Percentiles rank a stretch among this genome's conserved stretches.
Evolutionary conservation across 2,888 invertebrate species (phyloP).

Genomic region (Gandaritis pyraliata): DNA sequence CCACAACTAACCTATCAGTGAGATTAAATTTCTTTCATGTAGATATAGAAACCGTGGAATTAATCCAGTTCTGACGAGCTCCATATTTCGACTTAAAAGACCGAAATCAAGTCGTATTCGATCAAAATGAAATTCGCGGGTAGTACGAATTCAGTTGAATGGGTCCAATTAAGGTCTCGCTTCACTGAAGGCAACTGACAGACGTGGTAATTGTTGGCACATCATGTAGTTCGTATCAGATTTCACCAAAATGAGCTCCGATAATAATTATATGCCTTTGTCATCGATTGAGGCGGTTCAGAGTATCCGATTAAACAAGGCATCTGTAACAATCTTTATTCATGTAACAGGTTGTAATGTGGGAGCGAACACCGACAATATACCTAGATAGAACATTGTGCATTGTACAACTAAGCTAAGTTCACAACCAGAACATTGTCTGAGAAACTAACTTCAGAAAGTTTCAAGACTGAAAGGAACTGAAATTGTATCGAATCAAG

Average conservation of each 20-base stretch:
- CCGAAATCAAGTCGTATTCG: slow-evolving; percentile 24
- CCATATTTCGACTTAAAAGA: slow-evolving; percentile 14
- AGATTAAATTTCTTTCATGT: neutral
- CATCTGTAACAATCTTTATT: neutral
- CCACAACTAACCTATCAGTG: neutral
- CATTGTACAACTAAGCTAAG: slow-evolving; percentile 13
- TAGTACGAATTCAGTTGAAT: slow-evolving; percentile 31
- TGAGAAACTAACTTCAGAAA: slow-evolving; percentile 23
- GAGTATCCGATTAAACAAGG: slow-evolving; percentile 9
- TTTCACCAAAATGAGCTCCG: slow-evolving; percentile 20
- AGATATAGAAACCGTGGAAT: neutral
- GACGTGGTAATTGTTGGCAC: slow-evolving; percentile 36
- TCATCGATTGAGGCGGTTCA: slow-evolving; percentile 18
- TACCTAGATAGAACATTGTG: slow-evolving; percentile 8
- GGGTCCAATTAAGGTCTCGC: slow-evolving; percentile 34
- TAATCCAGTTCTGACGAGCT: slow-evolving; percentile 2
- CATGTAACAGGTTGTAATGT: neutral
- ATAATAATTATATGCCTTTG: slow-evolving; percentile 23
- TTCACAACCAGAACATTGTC: slow-evolving; percentile 18
- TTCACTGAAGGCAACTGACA: slow-evolving; percentile 30
- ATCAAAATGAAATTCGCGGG: slow-evolving; percentile 29
- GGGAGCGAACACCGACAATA: neutral
- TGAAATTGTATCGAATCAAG: slow-evolving; percentile 28
- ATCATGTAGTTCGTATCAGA: slow-evolving; percentile 33
- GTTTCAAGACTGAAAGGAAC: slow-evolving; percentile 28